Evolutionary conservation across 2,113 vertebrate species (phyloP).

Genomic region (Prochilodus magdalenae): DNA sequence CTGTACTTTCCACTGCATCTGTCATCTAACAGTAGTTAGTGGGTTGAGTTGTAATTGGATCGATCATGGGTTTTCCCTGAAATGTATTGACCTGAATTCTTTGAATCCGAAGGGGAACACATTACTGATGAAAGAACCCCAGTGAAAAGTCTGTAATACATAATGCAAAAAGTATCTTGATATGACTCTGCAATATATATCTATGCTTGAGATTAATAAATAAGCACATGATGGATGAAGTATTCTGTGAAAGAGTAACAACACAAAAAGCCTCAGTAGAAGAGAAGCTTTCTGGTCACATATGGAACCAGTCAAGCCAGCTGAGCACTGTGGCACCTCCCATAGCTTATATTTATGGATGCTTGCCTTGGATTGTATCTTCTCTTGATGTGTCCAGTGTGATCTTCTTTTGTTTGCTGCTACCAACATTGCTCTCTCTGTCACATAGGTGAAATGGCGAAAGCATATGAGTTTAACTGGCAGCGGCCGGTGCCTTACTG

Average conservation of each 20-base stretch:
- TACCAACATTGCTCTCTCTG: conserved; percentile 19
- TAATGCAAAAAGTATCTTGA: too few species aligned
- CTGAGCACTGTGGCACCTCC: conserved; percentile 10
- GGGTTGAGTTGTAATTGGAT: too few species aligned
- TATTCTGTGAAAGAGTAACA: background rate
- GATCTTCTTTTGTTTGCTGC: background rate
- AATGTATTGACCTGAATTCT: background rate
- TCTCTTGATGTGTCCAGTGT: background rate
- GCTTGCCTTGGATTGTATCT: background rate
- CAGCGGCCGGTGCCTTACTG: conserved; percentile 91
- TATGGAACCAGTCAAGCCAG: background rate
- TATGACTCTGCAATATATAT: background rate
- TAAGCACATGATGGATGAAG: background rate
- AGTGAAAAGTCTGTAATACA: too few species aligned
- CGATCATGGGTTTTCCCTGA: background rate
- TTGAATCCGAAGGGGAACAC: background rate
- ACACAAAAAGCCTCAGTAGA: background rate
- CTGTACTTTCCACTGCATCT: too few species aligned
- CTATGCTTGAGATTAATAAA: background rate
- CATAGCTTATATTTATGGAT: conserved; percentile 4
- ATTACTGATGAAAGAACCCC: background rate
- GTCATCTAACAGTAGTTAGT: too few species aligned
- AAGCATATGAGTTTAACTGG: conserved; percentile 98
- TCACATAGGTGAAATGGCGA: conserved; percentile 90
- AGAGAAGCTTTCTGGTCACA: background rate